Conservation (phyloP, 2,113 vertebrate species). For the Corydoras sp. region DNA sequence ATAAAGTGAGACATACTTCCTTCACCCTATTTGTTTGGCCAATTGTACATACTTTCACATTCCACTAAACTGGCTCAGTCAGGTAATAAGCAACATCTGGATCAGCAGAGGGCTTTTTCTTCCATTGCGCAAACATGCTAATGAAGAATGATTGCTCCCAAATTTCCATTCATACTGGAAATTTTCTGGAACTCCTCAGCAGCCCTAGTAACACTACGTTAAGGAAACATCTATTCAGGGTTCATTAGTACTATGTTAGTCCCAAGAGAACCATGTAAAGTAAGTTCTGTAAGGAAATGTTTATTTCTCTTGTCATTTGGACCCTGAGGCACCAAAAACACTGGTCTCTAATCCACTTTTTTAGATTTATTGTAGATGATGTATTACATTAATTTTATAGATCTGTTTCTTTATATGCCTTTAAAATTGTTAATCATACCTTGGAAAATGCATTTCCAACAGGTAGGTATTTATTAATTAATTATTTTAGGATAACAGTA, state of each 20-base stretch:
- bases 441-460: too few species aligned
- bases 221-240: constrained; percentile 11
- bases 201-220: background rate
- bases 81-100: constrained; percentile 32
- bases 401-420: too few species aligned
- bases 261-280: too few species aligned
- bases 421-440: too few species aligned
- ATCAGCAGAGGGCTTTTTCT: constrained; percentile 1
- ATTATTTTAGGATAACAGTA: too few species aligned
- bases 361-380: too few species aligned
- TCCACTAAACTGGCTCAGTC: background rate
- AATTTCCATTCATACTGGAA: background rate
- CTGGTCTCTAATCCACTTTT: background rate
- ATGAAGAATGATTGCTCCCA: constrained; percentile 24
- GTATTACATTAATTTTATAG: too few species aligned
- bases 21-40: too few species aligned
- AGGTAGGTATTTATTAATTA: too few species aligned
- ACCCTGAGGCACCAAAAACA: background rate
- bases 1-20: too few species aligned
- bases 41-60: background rate
- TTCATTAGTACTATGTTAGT: constrained; percentile 6
- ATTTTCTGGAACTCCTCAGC: background rate
- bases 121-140: constrained; percentile 25
- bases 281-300: too few species aligned
- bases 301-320: background rate